Evolutionary conservation across 2,113 vertebrate genomes (phyloP).

Genomic region (Willisornis vidua): DNA sequence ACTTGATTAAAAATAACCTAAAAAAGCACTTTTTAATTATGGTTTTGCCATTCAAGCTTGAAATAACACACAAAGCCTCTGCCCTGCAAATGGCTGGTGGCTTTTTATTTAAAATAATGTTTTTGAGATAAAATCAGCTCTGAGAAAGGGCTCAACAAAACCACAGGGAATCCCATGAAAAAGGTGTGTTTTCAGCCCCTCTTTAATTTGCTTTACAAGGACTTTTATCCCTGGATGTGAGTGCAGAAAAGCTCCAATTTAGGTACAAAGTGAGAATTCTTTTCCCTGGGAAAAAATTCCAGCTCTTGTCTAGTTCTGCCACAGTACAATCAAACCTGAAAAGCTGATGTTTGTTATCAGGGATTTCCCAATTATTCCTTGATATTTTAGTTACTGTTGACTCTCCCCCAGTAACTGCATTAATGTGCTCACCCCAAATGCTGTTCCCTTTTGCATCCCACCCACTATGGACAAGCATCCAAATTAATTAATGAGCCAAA

Average conservation of each 20-base stretch:
- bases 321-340: neutral
- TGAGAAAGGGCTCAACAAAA: neutral
- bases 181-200: neutral
- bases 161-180: neutral
- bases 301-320: too few species aligned
- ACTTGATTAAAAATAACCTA: neutral
- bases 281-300: too few species aligned
- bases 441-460: neutral
- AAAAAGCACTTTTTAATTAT: neutral
- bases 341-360: accelerated
- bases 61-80: neutral
- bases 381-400: neutral
- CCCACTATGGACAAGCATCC: neutral
- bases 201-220: neutral
- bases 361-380: neutral
- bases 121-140: neutral
- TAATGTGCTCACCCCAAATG: neutral
- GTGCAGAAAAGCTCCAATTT: neutral
- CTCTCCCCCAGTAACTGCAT: neutral
- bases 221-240: neutral
- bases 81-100: neutral
- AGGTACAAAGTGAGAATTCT: too few species aligned
- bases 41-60: neutral
- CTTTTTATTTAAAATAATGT: neutral
- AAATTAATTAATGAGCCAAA: neutral